Base-by-base conservation (phyloP, 2,797 vertebrate genomes). In the Anas acuta region DNA sequence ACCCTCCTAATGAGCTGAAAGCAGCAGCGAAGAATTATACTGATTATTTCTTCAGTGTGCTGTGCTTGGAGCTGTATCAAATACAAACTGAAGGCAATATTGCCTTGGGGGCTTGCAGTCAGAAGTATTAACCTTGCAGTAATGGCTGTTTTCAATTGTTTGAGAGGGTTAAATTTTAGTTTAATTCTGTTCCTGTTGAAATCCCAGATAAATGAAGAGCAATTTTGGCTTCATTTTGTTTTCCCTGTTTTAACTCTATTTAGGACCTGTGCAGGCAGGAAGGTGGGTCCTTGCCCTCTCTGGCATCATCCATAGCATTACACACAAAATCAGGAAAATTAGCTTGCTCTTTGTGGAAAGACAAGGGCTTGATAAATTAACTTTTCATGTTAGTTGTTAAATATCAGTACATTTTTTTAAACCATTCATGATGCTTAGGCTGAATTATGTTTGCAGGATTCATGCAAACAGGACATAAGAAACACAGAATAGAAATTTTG, bases 31-130 rank as follows among this genome's bases (percentile, higher is more conserved):
- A 89, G 58, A 43, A 70, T 95, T 83, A 72, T 65, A 47, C 65
- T 80, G 84, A 83, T 90, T 81, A 57, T 85, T 92, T 94, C 57
- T 93, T 85, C 69, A 72, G 22, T 80, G 58, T 60, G 37, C 54
- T 90, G 54, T 0, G 0, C 37, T 89, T 85, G 61, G 69, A 92
- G 62, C 75, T 53, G 22, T 58, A 81, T 70, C 43, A 85, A 94
- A 58, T 62, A 61, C 51, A 75, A 92, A 71, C 47, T 12, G 60
- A 72, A 89, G 69, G 83, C 13, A 77, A 17, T 62, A 76, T 57
- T 84, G 30, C 56, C 56, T 58, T 1, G 0, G 43, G 62, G 23
- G 18, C 54, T 85, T 64, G 25, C 43, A 83, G 67, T 69, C 78
- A 83, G 75, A 83, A 72, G 15, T 35, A 72, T 62, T 74, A 83